Evolutionary conservation across 1,140 invertebrate species (phyloP).

Genomic region (Elymnias hypermnestra): DNA sequence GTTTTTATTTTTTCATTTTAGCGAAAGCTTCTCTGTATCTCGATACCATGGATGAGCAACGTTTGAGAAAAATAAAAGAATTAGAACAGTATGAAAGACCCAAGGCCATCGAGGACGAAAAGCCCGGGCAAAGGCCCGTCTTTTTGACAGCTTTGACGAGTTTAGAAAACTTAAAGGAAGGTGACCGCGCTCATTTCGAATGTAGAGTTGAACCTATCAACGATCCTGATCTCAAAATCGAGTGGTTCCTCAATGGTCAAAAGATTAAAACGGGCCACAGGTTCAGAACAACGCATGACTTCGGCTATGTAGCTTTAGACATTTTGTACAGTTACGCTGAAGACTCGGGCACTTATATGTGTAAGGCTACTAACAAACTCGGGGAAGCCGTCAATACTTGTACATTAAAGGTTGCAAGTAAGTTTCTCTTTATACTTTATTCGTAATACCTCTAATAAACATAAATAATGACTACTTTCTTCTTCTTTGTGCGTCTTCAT

Average conservation of each 20-base stretch:
- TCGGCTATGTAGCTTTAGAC: conserved; percentile 96
- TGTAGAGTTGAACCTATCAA: conserved; percentile 96
- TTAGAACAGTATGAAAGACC: conserved; percentile 89
- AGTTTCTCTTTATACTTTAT: conserved; percentile 26
- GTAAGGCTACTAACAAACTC: conserved; percentile 92
- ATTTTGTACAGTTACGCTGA: conserved; percentile 95
- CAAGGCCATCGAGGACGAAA: conserved; percentile 85
- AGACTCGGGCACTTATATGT: conserved; percentile 96
- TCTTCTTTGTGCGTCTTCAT: no score
- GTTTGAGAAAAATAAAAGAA: conserved; percentile 91
- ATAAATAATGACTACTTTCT: no score
- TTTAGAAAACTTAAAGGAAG: conserved; percentile 91
- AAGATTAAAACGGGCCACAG: conserved; percentile 88
- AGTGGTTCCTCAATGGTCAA: conserved; percentile 95
- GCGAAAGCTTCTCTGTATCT: conserved; percentile 89
- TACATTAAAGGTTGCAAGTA: conserved; percentile 88
- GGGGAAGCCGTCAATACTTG: conserved; percentile 96
- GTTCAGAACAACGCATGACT: conserved; percentile 94
- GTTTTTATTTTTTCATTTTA: conserved; percentile 47
- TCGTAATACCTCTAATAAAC: no score
- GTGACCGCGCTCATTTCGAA: conserved; percentile 95
- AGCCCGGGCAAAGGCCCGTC: conserved; percentile 87
- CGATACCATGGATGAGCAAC: conserved; percentile 92
- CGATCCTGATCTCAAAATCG: conserved; percentile 94
- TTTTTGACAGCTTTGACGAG: conserved; percentile 91